phyloP scores from a whole-genome alignment of 1,140 invertebrate genomes.

The Euwallacea similis region DNA sequence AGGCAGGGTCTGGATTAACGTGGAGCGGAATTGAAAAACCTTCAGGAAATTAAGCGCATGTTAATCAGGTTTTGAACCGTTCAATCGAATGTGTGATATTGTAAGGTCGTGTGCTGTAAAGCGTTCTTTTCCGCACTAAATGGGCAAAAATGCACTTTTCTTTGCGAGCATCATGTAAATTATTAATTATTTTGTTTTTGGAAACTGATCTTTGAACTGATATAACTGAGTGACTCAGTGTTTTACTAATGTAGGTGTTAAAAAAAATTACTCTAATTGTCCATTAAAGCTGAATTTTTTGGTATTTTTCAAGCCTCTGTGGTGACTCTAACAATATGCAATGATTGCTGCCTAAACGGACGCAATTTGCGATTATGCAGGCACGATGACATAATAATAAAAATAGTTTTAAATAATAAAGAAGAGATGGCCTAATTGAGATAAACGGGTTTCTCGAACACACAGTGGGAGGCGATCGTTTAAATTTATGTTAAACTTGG shows the following conservation, averaged over 20 bases:
- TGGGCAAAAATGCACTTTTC: too few relatives aligned
- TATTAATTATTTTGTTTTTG: too few relatives aligned
- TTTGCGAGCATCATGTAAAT: too few relatives aligned
- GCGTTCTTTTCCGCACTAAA: too few relatives aligned
- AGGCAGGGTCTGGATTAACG: background rate
- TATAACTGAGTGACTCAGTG: too few relatives aligned
- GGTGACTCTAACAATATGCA: too few relatives aligned
- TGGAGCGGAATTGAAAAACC: background rate
- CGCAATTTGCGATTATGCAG: background rate
- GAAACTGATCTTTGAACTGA: too few relatives aligned
- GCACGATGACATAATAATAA: constrained; percentile 11
- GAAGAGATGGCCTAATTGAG: constrained; percentile 6
- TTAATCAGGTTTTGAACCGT: background rate
- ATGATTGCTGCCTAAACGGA: background rate
- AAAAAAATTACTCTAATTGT: too few relatives aligned
- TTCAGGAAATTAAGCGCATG: constrained; percentile 6
- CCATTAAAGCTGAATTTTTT: too few relatives aligned
- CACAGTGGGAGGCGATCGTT: constrained; percentile 7
- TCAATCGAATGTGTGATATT: too few relatives aligned
- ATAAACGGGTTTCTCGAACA: background rate
- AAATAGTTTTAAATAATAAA: constrained; percentile 3
- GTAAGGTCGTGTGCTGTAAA: background rate
- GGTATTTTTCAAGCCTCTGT: too few relatives aligned
- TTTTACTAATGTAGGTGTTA: too few relatives aligned
- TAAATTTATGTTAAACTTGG: constrained; percentile 10